Conservation (phyloP, 2,888 invertebrate genomes). For the Atrina japonica region DNA sequence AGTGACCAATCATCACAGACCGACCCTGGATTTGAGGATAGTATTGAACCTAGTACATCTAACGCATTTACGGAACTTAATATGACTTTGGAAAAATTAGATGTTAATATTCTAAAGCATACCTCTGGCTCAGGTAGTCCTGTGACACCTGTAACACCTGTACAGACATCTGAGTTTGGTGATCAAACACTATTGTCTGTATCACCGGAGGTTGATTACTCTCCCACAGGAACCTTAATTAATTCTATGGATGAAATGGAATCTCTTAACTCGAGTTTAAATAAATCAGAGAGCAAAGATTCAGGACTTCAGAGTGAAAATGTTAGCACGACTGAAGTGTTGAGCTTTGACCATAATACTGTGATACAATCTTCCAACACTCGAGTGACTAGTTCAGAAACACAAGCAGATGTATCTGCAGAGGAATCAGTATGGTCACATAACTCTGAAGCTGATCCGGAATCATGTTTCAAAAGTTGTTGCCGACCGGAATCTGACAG, state of each 20-base stretch:
- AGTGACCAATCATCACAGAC: constrained; percentile 51
- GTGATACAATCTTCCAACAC: neutral
- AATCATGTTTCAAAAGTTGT: constrained; percentile 33
- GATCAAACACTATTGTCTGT: neutral
- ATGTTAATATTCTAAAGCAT: constrained; percentile 38
- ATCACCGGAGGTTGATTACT: constrained; percentile 13
- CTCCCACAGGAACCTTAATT: constrained; percentile 22
- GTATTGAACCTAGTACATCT: constrained; percentile 34
- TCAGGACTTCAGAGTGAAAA: constrained; percentile 76
- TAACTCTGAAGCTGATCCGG: neutral
- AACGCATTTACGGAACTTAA: constrained; percentile 11
- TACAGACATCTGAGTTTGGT: neutral
- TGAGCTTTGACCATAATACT: constrained; percentile 31
- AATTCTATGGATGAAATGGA: constrained; percentile 31
- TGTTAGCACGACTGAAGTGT: constrained; percentile 69
- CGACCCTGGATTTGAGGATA: constrained; percentile 61
- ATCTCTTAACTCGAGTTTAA: constrained; percentile 46
- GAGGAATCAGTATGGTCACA: no score
- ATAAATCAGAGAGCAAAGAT: constrained; percentile 75
- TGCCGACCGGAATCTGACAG: constrained; percentile 29
- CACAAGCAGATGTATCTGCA: neutral
- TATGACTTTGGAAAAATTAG: constrained; percentile 19
- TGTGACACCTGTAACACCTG: constrained; percentile 38
- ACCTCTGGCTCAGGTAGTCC: constrained; percentile 58
- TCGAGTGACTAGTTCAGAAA: constrained; percentile 1